Base-by-base conservation (phyloP, 2,888 invertebrate genomes). In the Diadegma fenestrale region DNA sequence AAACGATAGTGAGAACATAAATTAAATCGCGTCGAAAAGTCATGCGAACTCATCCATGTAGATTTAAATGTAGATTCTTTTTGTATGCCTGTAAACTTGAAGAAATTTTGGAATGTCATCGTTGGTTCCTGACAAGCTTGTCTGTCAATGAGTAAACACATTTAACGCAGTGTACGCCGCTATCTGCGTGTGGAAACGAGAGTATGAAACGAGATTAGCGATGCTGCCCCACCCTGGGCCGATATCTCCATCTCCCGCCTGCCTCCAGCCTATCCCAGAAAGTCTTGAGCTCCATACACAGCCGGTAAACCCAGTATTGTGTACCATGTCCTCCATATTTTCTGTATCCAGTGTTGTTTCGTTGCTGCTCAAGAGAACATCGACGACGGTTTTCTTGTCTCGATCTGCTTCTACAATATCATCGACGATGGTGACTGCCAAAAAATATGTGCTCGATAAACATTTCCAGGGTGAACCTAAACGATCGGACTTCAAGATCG, bases 391-490 rank as follows among this genome's bases (percentile, higher is more conserved):
- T 5, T 3, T 43, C 43, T 26, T 26, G 8, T 61, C 71, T 43
- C 43, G 58, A 73, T 41, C 41, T 22, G 2, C 54, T 3, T n/a
- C 41, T 19, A 43, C 58, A 26, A 71, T 58, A 12, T 78, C 77
- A 6, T 61, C 58, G n/a, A 86, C 48, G 37, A 95, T 95, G 94
- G 93, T 96, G 43, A 94, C 94, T 86, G 95, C 95, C 2, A 96
- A 95, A 91, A 96, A 96, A 92, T 97, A 96, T 94, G 95, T 96
- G 22, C 93, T 96, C 17, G 95, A 94, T 0, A 96, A 96, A 89
- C 94, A 95, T 89, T 97, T 97, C 91, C 94, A 95, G 87, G 97
- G 96, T 0, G 95, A 95, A 90, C 97, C 97, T 2, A 96, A 96
- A 90, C 93, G 94, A 82, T 94, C 94, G 2, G 96, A 97, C 93